A percentile compares a stretch with the other conserved stretches of the same genome.
Evolutionary conservation across 2,113 vertebrate species (phyloP).

Genomic region (Archocentrus centrarchus): DNA sequence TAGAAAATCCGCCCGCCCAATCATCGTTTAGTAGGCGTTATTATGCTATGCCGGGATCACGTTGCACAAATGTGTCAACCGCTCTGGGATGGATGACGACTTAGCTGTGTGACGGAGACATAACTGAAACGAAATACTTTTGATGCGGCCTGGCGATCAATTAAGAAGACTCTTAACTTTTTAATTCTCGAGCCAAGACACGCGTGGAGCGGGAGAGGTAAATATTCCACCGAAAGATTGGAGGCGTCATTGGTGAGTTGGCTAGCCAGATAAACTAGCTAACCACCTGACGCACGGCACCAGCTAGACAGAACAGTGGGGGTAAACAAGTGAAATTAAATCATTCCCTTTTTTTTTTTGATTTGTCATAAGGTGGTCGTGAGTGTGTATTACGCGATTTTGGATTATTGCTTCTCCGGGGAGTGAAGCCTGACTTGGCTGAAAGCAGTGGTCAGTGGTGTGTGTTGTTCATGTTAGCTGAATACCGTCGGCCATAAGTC

Average conservation of each 20-base stretch:
- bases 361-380: not conserved
- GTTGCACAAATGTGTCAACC: conserved; percentile 81
- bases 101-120: conserved; percentile 25
- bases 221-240: conserved; percentile 5
- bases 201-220: conserved; percentile 33
- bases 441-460: not conserved
- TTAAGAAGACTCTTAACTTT: not conserved
- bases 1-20: conserved; percentile 21
- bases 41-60: conserved; percentile 60
- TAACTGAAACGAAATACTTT: not conserved
- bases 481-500: conserved; percentile 23
- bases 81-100: conserved; percentile 25
- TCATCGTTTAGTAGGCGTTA: conserved; percentile 58
- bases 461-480: conserved; percentile 3
- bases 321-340: conserved; percentile 23
- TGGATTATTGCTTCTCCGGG: not conserved
- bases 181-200: not conserved
- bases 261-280: conserved; percentile 32
- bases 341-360: no score
- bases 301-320: not conserved
- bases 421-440: not conserved
- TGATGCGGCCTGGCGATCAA: not conserved
- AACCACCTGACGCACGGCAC: conserved; percentile 22
- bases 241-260: conserved; percentile 16
- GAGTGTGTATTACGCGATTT: not conserved